These are phyloP conservation scores for Tachystola acroxantha DNA, from an alignment of 2,888 invertebrate genomes.

Conservation along the genomic window DNA sequence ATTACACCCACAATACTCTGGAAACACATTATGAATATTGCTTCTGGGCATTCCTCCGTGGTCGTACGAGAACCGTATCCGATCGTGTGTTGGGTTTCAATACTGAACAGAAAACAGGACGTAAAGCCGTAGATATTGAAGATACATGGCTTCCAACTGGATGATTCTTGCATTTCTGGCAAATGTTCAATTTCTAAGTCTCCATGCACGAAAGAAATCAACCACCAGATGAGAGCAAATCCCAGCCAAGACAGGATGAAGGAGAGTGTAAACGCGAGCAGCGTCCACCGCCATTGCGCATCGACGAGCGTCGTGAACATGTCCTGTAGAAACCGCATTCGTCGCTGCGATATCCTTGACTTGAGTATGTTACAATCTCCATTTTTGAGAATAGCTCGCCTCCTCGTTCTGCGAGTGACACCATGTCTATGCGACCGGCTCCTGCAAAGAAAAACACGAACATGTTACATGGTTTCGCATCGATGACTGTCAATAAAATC, in stretches of 20 bases:
- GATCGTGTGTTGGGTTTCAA: slow-evolving; percentile 95
- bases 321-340: slow-evolving; percentile 87
- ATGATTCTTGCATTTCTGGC: slow-evolving; percentile 60
- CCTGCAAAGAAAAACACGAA: slow-evolving; percentile 67
- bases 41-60: slow-evolving; percentile 93
- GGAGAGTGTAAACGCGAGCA: slow-evolving; percentile 89
- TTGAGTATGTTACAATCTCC: slow-evolving; percentile 98
- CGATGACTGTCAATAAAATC: slow-evolving; percentile 36
- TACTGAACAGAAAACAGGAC: slow-evolving; percentile 93
- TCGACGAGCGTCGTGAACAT: slow-evolving; percentile 94
- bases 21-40: slow-evolving; percentile 92
- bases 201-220: slow-evolving; percentile 91
- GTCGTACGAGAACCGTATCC: slow-evolving; percentile 92
- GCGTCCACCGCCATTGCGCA: slow-evolving; percentile 94
- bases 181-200: slow-evolving; percentile 84
- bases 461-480: slow-evolving; percentile 32
- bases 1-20: slow-evolving; percentile 93
- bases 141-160: slow-evolving; percentile 88
- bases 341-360: slow-evolving; percentile 89
- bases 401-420: slow-evolving; percentile 83
- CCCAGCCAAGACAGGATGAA: slow-evolving; percentile 92
- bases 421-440: slow-evolving; percentile 83
- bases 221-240: slow-evolving; percentile 92
- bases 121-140: slow-evolving; percentile 89
- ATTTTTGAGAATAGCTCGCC: slow-evolving; percentile 94